phyloP scores from a whole-genome alignment of 1,140 invertebrate genomes.

The Conus betulinus region DNA sequence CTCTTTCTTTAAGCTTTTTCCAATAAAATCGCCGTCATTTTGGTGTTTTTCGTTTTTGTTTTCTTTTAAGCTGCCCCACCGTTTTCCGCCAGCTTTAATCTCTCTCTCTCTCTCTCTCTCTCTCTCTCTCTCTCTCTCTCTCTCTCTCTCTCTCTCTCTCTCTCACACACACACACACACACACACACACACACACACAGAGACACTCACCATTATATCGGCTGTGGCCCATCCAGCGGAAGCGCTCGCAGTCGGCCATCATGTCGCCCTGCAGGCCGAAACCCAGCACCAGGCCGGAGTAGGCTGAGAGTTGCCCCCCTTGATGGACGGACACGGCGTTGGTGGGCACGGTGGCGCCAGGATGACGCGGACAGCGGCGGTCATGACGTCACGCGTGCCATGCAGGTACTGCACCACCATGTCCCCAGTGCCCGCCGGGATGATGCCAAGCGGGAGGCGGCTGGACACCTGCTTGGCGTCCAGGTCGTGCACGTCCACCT shows the following conservation, averaged over 20 bases:
- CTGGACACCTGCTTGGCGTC: conserved; percentile 42
- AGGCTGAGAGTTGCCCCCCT: conserved; percentile 43
- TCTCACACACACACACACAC: neutral
- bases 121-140: conserved; percentile 23
- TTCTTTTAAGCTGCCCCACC: too few relatives aligned
- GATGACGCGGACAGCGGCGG: conserved; percentile 51
- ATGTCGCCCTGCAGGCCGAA: conserved; percentile 62
- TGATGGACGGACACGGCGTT: conserved; percentile 58
- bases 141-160: conserved; percentile 4
- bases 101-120: conserved; percentile 14
- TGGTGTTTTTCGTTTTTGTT: neutral
- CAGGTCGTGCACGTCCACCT: conserved; percentile 52
- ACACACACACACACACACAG: neutral
- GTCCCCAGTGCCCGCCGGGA: conserved; percentile 61
- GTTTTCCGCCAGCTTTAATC: neutral
- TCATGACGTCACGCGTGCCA: conserved; percentile 52
- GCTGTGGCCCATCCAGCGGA: conserved; percentile 58
- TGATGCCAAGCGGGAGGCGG: conserved; percentile 58
- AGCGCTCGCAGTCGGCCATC: conserved; percentile 58
- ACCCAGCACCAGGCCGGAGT: conserved; percentile 53
- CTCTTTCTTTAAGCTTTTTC: too few relatives aligned
- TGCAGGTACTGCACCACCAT: conserved; percentile 52
- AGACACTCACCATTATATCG: conserved; percentile 55
- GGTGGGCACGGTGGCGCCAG: conserved; percentile 32
- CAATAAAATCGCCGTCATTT: neutral